Base-by-base conservation (phyloP, 2,888 invertebrate species). In the Polymixis lichenea region DNA sequence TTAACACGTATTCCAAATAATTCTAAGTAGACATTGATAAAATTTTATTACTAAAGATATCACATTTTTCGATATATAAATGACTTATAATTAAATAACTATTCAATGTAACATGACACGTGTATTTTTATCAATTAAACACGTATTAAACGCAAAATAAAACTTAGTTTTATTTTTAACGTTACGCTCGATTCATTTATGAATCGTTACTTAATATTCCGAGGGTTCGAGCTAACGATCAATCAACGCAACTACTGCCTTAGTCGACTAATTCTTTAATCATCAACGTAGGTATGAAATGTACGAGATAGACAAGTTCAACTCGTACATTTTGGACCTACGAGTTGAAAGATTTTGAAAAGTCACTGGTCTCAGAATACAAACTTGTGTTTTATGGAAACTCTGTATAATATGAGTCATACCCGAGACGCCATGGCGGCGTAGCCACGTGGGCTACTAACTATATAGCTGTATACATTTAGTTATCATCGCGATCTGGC, bases 11-110 rank as follows among this genome's bases (percentile, higher is more conserved):
- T 85, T 83, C 83, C 75, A 75, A 84, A 79, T 78, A 80, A 82
- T 64, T 82, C 72, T 81, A 80, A 85, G 79, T 75, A 78, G 51
- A 84, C 70, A 83, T 60, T 65, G 53, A 75, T 83, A 77, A 80
- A 79, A 85, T 84, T 83, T 86, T 84, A 87, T 87, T 87, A 80
- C 82, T 83, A 88, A 82, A 72, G 79, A 84, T 84, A 86, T 86
- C 83, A 89, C 86, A 83, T 82, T 86, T 72, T 74, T 76, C 46
- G 60, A 62, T 67, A 77, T 71, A 77, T 69, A 81, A 79, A 83
- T 61, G 53, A 60, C 74, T 75, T 83, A 77, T 56, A 68, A 75
- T 75, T 77, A 73, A 64, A 70, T 81, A 85, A 77, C 69, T 83
- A 85, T 56, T 67, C 61, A 62, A 72, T 76, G 78, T 84, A 72